A percentile compares a stretch with the other conserved stretches of the same genome.
These are phyloP conservation scores for Abrostola triplasia DNA, from an alignment of 2,888 invertebrate genomes.

Conservation along the genomic window DNA sequence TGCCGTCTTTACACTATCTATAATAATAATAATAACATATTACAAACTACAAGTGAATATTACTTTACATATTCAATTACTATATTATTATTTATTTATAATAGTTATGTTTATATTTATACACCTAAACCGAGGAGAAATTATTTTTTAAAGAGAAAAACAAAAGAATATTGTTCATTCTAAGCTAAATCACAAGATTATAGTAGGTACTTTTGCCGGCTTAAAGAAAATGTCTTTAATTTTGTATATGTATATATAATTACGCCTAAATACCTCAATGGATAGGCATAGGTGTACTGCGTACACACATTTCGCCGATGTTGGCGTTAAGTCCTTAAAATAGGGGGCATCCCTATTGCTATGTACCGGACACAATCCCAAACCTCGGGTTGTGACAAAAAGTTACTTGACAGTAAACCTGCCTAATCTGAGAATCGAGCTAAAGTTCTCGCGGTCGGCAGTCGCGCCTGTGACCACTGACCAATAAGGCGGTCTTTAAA, in stretches of 20 bases:
- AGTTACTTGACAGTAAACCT: neutral
- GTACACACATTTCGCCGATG: slow-evolving; percentile 5
- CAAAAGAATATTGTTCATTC: slow-evolving; percentile 49
- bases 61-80: slow-evolving; percentile 60
- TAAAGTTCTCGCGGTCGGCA: neutral
- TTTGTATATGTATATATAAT: slow-evolving; percentile 41
- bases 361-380: neutral
- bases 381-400: neutral
- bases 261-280: neutral
- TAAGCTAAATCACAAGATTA: slow-evolving; percentile 57
- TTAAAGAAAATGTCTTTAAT: slow-evolving; percentile 55
- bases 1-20: slow-evolving; percentile 71
- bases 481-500: no score
- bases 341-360: neutral
- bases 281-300: slow-evolving; percentile 1
- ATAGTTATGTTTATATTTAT: slow-evolving; percentile 61
- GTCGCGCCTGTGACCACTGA: neutral
- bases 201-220: slow-evolving; percentile 57
- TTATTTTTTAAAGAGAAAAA: slow-evolving; percentile 53
- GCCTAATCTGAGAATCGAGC: neutral
- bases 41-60: slow-evolving; percentile 60
- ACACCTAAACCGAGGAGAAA: slow-evolving; percentile 60
- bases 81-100: slow-evolving; percentile 60
- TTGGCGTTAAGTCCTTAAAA: neutral
- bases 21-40: slow-evolving; percentile 62